Evolutionary conservation across 1,140 invertebrate species (phyloP), one percentile per base, ranked within the genome.

Genomic region (Papilio dardanus): DNA sequence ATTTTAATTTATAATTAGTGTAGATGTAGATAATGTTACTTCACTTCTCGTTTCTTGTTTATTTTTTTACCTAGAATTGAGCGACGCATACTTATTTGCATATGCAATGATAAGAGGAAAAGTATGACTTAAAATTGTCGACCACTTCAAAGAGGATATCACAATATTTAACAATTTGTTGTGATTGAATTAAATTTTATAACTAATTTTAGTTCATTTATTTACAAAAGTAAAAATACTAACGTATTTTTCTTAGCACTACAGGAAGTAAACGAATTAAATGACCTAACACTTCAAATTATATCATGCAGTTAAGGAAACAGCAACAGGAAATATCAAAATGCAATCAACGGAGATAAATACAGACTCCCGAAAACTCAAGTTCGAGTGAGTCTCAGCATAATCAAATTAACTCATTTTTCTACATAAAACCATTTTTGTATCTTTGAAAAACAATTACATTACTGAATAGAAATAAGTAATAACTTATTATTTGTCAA

Each of bases 61-160:
- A 42, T 3, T 46, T 16, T 46, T 46, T 19, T 5, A 37, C 35
- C 2, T 19, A 46, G 5, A 19, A 46, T 46, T 19, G 4, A 46
- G 0, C n/a, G n/a, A 4, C n/a, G 2, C n/a, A 19, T 46, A 1
- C 8, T 6, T 0, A 8, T 0, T 10, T 7, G 16, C n/a, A 7
- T 1, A 19, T 46, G 16, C n/a, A 46, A 37, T 10, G 35, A 37
- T 37, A 37, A 37, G 8, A 37, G 19, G n/a, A 16, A 46, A 46
- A 19, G 42, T 46, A 16, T 19, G 16, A 46, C 42, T 16, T 1
- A n/a, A 46, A 4, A 7, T 19, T 5, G 16, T 19, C n/a, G n/a
- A 46, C 42, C 5, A n/a, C 42, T 16, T 6, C 42, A 46, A 16
- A 1, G 3, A 42, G 2, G 42, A 19, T 7, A 1, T 46, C n/a